Evolutionary conservation across 2,797 vertebrate genomes (phyloP).

Genomic region (Micropoecilia bifurca): DNA sequence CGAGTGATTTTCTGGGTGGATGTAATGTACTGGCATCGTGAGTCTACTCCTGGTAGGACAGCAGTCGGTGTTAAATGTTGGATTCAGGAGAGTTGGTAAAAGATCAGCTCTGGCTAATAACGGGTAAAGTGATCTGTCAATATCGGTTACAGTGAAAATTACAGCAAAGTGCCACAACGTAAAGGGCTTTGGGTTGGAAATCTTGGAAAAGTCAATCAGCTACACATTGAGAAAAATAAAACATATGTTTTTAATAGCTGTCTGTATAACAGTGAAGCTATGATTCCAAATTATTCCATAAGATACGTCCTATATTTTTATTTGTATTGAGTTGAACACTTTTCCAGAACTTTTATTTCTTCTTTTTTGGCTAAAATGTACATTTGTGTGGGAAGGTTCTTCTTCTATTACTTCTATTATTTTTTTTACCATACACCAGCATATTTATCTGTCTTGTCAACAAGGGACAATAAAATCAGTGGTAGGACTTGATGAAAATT

Average conservation of each 20-base stretch:
- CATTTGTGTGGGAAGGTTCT: not conserved
- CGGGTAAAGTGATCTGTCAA: not conserved
- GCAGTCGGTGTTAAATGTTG: not conserved
- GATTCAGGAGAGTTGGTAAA: not conserved
- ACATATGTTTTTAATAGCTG: not conserved
- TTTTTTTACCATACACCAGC: not conserved
- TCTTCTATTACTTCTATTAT: not conserved
- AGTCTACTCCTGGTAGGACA: not conserved
- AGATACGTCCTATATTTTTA: not conserved
- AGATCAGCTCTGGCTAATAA: not conserved
- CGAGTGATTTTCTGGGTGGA: constrained; percentile 44
- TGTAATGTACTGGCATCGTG: not conserved
- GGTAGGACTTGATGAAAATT: too few species aligned
- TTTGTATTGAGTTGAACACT: not conserved
- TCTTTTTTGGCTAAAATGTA: too few species aligned
- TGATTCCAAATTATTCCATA: not conserved
- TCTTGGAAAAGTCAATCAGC: not conserved
- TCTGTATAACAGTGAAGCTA: not conserved
- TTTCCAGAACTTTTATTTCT: not conserved
- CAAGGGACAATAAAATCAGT: not conserved
- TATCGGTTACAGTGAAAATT: not conserved
- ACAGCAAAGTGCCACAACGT: not conserved
- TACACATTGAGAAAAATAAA: not conserved
- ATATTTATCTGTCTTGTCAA: not conserved
- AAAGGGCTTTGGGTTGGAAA: not conserved